phyloP scores from a whole-genome alignment of 1,140 invertebrate genomes.

The Orchesella cincta region DNA sequence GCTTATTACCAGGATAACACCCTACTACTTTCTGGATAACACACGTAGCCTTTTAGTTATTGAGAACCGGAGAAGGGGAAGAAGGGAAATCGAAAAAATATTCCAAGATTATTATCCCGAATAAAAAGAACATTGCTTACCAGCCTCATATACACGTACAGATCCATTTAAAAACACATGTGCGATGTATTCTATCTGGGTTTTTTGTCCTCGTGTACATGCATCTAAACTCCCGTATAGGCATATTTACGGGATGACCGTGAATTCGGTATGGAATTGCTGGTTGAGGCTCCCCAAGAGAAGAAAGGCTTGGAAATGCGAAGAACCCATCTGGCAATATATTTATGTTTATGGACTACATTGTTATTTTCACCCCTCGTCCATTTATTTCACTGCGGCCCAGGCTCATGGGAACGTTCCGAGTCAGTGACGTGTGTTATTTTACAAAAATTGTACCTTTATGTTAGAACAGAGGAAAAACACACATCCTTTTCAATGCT shows the following conservation, averaged over 20 bases:
- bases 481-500: slow-evolving; percentile 4
- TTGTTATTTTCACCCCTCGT: slow-evolving; percentile 20
- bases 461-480: background rate
- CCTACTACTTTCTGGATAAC: background rate
- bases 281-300: background rate
- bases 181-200: background rate
- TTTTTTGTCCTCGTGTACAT: too few relatives aligned
- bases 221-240: too few relatives aligned
- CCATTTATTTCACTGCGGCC: slow-evolving; percentile 21
- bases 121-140: slow-evolving; percentile 21
- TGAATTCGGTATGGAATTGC: background rate
- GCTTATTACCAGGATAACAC: background rate
- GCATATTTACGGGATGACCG: background rate
- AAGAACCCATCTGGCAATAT: slow-evolving; percentile 11
- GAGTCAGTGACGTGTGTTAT: slow-evolving; percentile 17
- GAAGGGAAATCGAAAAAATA: slow-evolving; percentile 11
- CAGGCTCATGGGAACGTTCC: slow-evolving; percentile 14
- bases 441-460: slow-evolving; percentile 18
- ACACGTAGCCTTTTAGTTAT: background rate
- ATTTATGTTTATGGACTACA: slow-evolving; percentile 16
- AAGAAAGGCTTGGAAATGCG: slow-evolving; percentile 9
- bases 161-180: background rate
- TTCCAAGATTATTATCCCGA: slow-evolving; percentile 11
- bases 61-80: background rate
- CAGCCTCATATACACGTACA: background rate